A percentile compares a stretch with the other conserved stretches of the same genome.
These are phyloP conservation scores for Galaxias olidus DNA, from an alignment of 2,797 vertebrate species.

Conservation along the genomic window DNA sequence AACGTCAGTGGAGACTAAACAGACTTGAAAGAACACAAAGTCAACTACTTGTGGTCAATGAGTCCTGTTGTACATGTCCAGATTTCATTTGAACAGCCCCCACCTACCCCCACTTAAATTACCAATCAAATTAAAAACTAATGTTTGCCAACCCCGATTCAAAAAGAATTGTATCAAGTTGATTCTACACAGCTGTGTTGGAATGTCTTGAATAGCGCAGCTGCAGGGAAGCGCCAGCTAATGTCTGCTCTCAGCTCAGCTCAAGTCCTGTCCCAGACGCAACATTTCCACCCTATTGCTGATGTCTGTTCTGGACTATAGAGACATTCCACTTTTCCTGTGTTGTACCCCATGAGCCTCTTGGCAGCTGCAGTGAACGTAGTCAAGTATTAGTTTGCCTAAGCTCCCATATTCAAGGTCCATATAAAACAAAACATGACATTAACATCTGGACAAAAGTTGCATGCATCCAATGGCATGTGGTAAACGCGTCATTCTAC, in stretches of 20 bases:
- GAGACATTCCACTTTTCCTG: conserved; percentile 48
- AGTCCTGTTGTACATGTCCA: no score
- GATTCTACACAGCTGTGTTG: conserved; percentile 62
- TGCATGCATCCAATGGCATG: conserved; percentile 58
- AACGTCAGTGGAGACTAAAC: conserved; percentile 16
- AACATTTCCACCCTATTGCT: conserved; percentile 60
- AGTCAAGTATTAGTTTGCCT: conserved; percentile 36
- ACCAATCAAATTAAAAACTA: neutral
- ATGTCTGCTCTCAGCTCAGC: conserved; percentile 51
- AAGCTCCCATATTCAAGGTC: conserved; percentile 29
- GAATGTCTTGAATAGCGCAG: conserved; percentile 48
- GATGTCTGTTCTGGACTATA: conserved; percentile 54
- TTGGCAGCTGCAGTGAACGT: conserved; percentile 36
- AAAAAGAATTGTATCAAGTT: conserved; percentile 42
- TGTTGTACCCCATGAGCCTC: conserved; percentile 47
- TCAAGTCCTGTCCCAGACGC: conserved; percentile 46
- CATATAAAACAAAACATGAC: conserved; percentile 45
- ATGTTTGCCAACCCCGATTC: conserved; percentile 42
- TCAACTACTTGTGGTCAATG: no score
- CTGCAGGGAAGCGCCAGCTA: conserved; percentile 43
- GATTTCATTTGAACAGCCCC: no score
- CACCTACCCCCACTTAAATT: no score
- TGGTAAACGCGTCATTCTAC: conserved; percentile 56
- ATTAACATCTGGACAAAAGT: conserved; percentile 70
- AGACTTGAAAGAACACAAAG: no score